A percentile compares a stretch with the other conserved stretches of the same genome.
phyloP scores from a whole-genome alignment of 2,888 invertebrate genomes.

The Embidobia sp. region DNA sequence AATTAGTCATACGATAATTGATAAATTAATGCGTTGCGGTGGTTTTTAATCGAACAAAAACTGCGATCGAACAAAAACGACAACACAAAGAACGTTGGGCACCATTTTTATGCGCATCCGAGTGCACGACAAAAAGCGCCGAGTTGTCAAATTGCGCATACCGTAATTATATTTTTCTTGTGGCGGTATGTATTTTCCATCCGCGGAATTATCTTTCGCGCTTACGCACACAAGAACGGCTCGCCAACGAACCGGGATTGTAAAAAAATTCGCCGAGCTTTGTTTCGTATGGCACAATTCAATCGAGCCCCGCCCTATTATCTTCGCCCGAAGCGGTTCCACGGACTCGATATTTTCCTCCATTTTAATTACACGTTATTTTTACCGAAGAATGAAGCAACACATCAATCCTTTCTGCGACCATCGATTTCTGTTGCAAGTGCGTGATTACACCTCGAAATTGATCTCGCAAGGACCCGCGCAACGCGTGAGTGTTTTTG shows the following conservation, averaged over 20 bases:
- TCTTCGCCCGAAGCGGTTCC: constrained; percentile 36
- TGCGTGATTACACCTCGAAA: too few species aligned
- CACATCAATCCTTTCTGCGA: constrained; percentile 3
- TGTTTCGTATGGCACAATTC: constrained; percentile 40
- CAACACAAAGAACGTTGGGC: background rate
- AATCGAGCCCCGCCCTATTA: constrained; percentile 45
- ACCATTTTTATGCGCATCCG: background rate
- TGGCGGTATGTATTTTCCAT: constrained; percentile 18
- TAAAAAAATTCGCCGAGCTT: constrained; percentile 35
- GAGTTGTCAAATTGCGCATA: constrained; percentile 18
- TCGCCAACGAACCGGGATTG: constrained; percentile 13
- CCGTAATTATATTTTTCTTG: constrained; percentile 27
- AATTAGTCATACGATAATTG: too few species aligned
- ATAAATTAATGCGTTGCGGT: too few species aligned
- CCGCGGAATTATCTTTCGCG: constrained; percentile 27
- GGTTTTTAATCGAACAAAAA: too few species aligned
- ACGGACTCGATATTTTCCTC: constrained; percentile 34
- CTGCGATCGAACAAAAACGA: too few species aligned
- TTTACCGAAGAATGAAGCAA: constrained; percentile 23
- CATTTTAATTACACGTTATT: constrained; percentile 54
- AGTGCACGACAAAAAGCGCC: background rate
- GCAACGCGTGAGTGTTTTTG: too few species aligned
- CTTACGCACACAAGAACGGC: constrained; percentile 8
- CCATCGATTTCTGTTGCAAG: too few species aligned
- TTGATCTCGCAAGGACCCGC: too few species aligned